Base-by-base conservation (phyloP, 1,140 invertebrate species). In the Drosophila ohnishii region DNA sequence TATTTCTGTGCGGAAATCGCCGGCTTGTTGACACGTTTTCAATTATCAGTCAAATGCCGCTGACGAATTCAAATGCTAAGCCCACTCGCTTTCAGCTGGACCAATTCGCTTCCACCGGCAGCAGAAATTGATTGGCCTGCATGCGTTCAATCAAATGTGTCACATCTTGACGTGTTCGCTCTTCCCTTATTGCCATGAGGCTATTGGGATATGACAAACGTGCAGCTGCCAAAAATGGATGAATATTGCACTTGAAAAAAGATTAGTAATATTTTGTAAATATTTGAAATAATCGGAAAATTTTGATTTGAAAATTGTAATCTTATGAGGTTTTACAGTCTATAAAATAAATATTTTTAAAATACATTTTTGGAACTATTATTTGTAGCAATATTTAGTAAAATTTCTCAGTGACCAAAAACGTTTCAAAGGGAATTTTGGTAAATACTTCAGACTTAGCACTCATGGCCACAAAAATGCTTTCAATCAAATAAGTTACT, bases 11-110 rank as follows among this genome's bases (percentile, higher is more conserved):
- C 63, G 75, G 61, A 84, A 72, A 64, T 69, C 75, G 66, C 40
- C 63, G 61, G 77, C 67, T 79, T 88, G 84, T 83, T 80, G 84
- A 87, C 83, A 87, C 79, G 83, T 83, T 87, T 88, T 83, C 84
- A 88, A 87, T 87, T 88, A 88, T 87, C 80, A 75, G 63, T 78
- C 63, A 82, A 82, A 82, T 58, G 56, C 44, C 71, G 44, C 13
- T 48, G 59, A 73, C 59, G 66, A 76, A 80, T 76, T 72, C 76
- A 51, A 56, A 75, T 60, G 40, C 53, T 61, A 39, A 42, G 47
- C 61, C 44, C 16, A 44, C 40, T 57, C 34, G 48, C 56, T 44
- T 37, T 34, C 14, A 42, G 55, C 39, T 37, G 40, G 50, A 42
- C 19, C 42, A 47, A 58, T 47, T 35, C 64, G 35, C 19, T 25